A percentile compares a stretch with the other conserved stretches of the same genome.
phyloP scores from a whole-genome alignment of 2,797 vertebrate genomes.

The Amblyopsis hoosieri region DNA sequence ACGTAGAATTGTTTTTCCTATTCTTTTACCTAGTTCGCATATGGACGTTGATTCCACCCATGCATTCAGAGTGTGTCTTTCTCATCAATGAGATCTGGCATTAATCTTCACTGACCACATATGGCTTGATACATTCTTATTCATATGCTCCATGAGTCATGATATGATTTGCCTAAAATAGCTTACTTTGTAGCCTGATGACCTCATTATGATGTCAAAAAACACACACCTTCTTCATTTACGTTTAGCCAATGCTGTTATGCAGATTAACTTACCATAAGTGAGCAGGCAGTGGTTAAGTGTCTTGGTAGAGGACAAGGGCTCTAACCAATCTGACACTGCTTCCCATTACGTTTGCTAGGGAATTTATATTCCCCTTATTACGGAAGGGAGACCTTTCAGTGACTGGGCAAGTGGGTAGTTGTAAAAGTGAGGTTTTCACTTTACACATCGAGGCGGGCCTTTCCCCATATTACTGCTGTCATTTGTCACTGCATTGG shows the following conservation, averaged over 20 bases:
- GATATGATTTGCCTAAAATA: constrained; percentile 49
- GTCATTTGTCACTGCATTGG: constrained; percentile 71
- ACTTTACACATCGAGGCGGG: constrained; percentile 66
- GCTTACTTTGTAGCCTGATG: constrained; percentile 51
- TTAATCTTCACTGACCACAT: constrained; percentile 61
- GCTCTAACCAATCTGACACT: no score
- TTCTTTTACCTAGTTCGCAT: constrained; percentile 49
- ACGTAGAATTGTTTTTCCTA: constrained; percentile 36
- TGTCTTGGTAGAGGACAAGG: constrained; percentile 43
- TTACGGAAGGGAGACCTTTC: constrained; percentile 48
- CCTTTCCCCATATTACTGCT: constrained; percentile 69
- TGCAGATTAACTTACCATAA: constrained; percentile 34
- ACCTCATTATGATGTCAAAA: constrained; percentile 53
- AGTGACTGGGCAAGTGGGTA: constrained; percentile 60
- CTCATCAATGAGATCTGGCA: constrained; percentile 61
- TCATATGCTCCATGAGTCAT: constrained; percentile 73
- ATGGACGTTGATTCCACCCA: constrained; percentile 33
- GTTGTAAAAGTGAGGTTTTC: constrained; percentile 70
- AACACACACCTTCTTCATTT: constrained; percentile 45
- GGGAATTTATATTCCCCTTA: not conserved
- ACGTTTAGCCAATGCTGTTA: constrained; percentile 37
- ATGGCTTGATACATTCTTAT: constrained; percentile 60
- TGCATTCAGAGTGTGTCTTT: constrained; percentile 58
- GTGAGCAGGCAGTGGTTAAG: constrained; percentile 46
- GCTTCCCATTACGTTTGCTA: constrained; percentile 22